Conservation (phyloP, 2,888 invertebrate genomes). For the Apamea anceps region DNA sequence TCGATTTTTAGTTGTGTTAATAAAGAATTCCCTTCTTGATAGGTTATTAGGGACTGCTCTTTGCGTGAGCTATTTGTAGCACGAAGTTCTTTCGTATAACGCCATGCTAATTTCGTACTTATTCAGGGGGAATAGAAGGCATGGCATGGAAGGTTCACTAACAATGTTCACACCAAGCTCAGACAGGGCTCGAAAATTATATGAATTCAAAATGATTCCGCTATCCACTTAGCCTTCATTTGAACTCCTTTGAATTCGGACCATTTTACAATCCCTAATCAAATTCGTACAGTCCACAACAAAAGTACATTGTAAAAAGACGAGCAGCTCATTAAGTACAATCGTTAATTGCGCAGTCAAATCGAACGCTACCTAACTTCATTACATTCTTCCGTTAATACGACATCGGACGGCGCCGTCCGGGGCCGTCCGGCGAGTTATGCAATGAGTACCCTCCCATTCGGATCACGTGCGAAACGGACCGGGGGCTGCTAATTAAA, state of each 20-base stretch:
- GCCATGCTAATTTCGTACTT: background rate
- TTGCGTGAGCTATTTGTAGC: background rate
- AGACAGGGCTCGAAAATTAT: background rate
- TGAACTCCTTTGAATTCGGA: constrained; percentile 38
- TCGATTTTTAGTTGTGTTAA: constrained; percentile 1
- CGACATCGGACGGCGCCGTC: constrained; percentile 70
- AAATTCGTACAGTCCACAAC: constrained; percentile 66
- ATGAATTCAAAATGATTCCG: constrained; percentile 14
- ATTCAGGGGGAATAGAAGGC: background rate
- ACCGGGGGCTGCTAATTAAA: constrained; percentile 86
- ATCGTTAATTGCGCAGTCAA: constrained; percentile 85
- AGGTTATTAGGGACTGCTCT: constrained; percentile 2
- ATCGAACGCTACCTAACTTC: constrained; percentile 83
- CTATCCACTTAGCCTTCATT: constrained; percentile 17
- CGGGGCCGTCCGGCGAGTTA: constrained; percentile 75
- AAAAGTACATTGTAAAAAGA: constrained; percentile 69
- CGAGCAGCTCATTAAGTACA: constrained; percentile 80
- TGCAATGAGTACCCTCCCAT: constrained; percentile 78
- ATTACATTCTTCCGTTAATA: constrained; percentile 82
- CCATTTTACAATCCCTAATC: constrained; percentile 51
- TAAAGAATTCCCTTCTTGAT: constrained; percentile 6
- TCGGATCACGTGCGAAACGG: constrained; percentile 84
- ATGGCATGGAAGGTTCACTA: background rate
- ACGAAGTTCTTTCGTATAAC: background rate
- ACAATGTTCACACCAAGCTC: background rate